phyloP scores from a whole-genome alignment of 2,797 vertebrate species.

The Podarcis siculus region DNA sequence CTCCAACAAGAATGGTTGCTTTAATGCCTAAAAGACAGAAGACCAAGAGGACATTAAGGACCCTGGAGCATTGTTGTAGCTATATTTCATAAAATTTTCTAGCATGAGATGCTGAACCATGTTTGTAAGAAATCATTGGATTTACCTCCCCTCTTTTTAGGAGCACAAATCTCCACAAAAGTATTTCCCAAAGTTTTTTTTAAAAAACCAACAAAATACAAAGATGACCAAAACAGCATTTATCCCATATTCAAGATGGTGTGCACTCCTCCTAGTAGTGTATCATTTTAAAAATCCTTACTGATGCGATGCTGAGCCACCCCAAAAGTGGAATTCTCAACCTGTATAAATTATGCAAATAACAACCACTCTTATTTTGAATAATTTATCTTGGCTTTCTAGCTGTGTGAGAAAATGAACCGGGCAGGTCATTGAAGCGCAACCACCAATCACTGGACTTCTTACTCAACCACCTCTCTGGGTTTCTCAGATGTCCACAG shows the following conservation, averaged over 20 bases:
- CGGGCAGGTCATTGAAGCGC: no score
- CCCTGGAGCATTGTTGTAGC: not conserved
- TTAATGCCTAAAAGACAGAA: constrained; percentile 83
- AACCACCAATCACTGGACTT: no score
- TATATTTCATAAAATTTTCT: not conserved
- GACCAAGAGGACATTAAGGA: not conserved
- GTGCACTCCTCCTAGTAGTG: not conserved
- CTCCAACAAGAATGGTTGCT: constrained; percentile 92
- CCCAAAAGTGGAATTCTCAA: not conserved
- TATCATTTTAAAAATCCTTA: not conserved
- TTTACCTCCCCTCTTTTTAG: no score
- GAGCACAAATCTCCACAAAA: no score
- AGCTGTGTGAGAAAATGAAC: not conserved
- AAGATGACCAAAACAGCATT: not conserved
- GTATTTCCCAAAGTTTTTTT: not conserved
- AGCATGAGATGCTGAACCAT: not conserved
- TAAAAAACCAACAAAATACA: not conserved
- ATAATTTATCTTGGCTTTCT: not conserved
- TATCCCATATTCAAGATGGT: not conserved
- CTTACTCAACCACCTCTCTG: not conserved
- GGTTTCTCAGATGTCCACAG: not conserved
- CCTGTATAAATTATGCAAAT: not conserved
- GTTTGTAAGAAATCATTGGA: not conserved
- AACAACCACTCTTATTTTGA: not conserved
- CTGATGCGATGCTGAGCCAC: not conserved